Conservation (phyloP, 2,113 vertebrate species). For the Manacus vitellinus region DNA sequence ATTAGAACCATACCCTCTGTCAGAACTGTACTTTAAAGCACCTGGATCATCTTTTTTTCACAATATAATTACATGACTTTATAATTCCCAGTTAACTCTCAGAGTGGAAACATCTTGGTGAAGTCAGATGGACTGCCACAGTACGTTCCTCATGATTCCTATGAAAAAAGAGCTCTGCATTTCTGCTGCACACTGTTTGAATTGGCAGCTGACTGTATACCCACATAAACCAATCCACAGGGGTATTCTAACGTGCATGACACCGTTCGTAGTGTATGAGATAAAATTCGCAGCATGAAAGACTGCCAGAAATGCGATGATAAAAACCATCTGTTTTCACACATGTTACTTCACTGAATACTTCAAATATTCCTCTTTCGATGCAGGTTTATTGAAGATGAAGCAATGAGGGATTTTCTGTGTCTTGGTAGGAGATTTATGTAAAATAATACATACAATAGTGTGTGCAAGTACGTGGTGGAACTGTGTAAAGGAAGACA, state of each 20-base stretch:
- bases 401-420: neutral
- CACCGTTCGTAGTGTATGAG: neutral
- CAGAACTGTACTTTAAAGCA: neutral
- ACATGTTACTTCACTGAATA: neutral
- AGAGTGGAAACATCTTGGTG: neutral
- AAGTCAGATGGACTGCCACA: neutral
- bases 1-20: neutral
- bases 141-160: neutral
- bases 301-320: constrained; percentile 2
- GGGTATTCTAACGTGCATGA: constrained; percentile 31
- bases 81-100: neutral
- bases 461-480: neutral
- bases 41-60: neutral
- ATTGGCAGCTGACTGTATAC: constrained; percentile 24
- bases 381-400: neutral
- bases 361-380: neutral
- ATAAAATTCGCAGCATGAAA: neutral
- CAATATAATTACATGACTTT: neutral
- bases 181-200: neutral
- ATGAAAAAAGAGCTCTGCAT: neutral
- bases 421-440: neutral
- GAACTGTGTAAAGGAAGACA: neutral
- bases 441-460: neutral
- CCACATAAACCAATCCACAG: neutral
- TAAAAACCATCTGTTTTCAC: constrained; percentile 28